These are phyloP conservation scores for Argyra leucocephala DNA, from an alignment of 2,888 invertebrate species.

Conservation along the genomic window DNA sequence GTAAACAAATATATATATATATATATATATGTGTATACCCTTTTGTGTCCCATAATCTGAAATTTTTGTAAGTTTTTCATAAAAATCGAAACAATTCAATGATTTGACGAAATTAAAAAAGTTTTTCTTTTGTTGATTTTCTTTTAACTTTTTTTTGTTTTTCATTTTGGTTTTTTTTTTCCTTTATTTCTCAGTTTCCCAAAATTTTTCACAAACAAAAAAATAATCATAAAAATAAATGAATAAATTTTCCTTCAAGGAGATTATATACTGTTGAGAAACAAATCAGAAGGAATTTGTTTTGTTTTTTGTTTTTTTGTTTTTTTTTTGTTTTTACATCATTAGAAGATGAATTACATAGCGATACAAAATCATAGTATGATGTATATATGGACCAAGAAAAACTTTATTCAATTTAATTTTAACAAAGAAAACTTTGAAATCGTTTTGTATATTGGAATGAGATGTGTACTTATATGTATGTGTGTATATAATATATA, in stretches of 20 bases:
- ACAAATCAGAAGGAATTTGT: not conserved
- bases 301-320: not conserved
- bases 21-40: too few species aligned
- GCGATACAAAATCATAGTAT: not conserved
- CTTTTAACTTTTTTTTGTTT: not conserved
- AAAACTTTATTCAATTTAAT: constrained; percentile 6
- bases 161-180: not conserved
- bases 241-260: too few species aligned
- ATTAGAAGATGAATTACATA: constrained; percentile 2
- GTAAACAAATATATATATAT: too few species aligned
- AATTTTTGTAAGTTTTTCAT: not conserved
- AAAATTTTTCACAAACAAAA: not conserved
- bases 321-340: not conserved
- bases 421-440: not conserved
- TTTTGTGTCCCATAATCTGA: not conserved
- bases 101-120: constrained; percentile 6
- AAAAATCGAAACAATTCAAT: not conserved
- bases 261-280: not conserved
- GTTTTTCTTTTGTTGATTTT: not conserved
- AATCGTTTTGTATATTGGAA: not conserved
- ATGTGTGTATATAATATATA: not conserved
- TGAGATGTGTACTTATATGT: not conserved
- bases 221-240: not conserved
- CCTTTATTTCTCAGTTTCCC: not conserved
- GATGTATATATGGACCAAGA: not conserved